phyloP scores from a whole-genome alignment of 2,888 invertebrate species.

The Schrankia costaestrigalis region DNA sequence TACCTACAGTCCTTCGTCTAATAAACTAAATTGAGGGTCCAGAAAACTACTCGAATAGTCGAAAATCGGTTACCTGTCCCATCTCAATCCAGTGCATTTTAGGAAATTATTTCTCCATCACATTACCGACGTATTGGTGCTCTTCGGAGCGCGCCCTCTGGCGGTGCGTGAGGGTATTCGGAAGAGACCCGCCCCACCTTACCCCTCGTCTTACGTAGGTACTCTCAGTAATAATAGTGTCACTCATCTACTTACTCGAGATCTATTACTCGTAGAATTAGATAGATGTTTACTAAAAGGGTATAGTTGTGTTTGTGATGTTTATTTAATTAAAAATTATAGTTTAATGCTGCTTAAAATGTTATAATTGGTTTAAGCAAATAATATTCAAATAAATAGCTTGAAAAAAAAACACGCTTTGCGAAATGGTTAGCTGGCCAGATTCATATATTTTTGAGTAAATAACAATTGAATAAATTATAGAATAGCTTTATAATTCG shows the following conservation, averaged over 20 bases:
- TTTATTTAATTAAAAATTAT: no score
- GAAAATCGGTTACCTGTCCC: slow-evolving; percentile 41
- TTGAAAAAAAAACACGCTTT: no score
- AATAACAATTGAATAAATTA: no score
- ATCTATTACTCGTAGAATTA: slow-evolving; percentile 20
- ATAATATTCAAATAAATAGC: no score
- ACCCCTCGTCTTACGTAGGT: slow-evolving; percentile 28
- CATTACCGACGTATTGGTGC: slow-evolving; percentile 68
- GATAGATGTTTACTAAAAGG: no score
- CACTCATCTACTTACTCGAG: slow-evolving; percentile 33
- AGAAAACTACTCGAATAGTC: slow-evolving; percentile 65
- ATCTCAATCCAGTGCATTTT: slow-evolving; percentile 72
- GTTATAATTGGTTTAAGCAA: no score
- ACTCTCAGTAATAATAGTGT: slow-evolving; percentile 44
- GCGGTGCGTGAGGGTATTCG: slow-evolving; percentile 67
- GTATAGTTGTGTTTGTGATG: no score
- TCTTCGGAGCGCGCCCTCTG: slow-evolving; percentile 66
- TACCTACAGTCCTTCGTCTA: slow-evolving; percentile 35
- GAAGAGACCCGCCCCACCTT: slow-evolving; percentile 36
- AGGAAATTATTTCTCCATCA: slow-evolving; percentile 73
- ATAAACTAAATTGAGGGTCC: slow-evolving; percentile 67
- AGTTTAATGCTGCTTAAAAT: no score
- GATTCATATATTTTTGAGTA: no score
- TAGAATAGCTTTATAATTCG: no score
- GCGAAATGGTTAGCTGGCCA: no score